Evolutionary conservation across 1,140 invertebrate species (phyloP).

Genomic region (Tetraneura akinire): DNA sequence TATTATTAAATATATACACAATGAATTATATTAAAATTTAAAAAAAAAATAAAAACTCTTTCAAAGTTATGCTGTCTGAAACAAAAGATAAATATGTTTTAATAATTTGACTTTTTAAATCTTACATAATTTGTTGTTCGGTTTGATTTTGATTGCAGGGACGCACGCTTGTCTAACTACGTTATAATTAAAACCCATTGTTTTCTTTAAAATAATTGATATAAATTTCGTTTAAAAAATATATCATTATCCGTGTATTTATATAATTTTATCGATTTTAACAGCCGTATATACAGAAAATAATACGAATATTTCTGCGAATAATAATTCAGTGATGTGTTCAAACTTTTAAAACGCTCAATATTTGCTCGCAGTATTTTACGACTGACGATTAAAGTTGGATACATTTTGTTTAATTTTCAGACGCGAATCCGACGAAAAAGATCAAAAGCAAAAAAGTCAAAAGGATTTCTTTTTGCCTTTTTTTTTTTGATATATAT

Average conservation of each 20-base stretch:
- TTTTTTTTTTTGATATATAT: too few species aligned
- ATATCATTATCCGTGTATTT: neutral
- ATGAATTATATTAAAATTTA: neutral
- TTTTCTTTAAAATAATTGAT: constrained; percentile 8
- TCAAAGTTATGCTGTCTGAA: neutral
- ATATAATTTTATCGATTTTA: neutral
- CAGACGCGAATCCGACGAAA: neutral
- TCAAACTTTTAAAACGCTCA: neutral
- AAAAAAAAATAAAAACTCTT: neutral
- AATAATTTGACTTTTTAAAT: constrained; percentile 44
- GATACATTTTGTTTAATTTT: neutral
- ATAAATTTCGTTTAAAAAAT: neutral
- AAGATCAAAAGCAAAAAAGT: constrained; percentile 18
- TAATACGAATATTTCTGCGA: too few species aligned
- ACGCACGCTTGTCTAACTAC: neutral
- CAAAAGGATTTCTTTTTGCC: neutral
- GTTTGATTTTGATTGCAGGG: constrained; percentile 37
- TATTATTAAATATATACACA: neutral
- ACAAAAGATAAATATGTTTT: constrained; percentile 42
- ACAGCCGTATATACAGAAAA: too few species aligned
- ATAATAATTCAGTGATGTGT: too few species aligned
- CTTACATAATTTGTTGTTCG: constrained; percentile 48
- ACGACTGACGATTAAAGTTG: neutral
- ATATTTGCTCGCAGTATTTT: neutral
- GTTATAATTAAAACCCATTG: constrained; percentile 35